phyloP scores from a whole-genome alignment of 1,140 invertebrate genomes.

The Panagrolaimus sp. region DNA sequence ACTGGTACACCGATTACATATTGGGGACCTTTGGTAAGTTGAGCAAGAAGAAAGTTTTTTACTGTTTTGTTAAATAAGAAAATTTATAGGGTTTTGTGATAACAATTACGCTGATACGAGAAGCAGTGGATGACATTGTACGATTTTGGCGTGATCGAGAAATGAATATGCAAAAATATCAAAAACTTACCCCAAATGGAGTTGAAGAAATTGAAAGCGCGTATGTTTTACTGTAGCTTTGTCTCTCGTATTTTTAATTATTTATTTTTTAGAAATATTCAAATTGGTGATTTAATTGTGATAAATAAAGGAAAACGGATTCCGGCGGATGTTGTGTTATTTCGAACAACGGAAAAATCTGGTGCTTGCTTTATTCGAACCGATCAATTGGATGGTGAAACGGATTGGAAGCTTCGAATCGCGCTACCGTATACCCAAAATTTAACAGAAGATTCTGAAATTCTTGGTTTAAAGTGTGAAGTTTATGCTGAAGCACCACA shows the following conservation, averaged over 20 bases:
- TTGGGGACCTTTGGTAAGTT: constrained; percentile 78
- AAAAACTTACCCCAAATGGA: constrained; percentile 65
- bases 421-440: constrained; percentile 86
- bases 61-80: constrained; percentile 14
- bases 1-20: constrained; percentile 33
- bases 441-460: constrained; percentile 72
- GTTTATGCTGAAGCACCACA: constrained; percentile 95
- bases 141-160: constrained; percentile 84
- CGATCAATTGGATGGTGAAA: constrained; percentile 97
- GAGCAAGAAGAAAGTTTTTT: constrained; percentile 51
- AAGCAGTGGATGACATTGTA: constrained; percentile 90
- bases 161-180: constrained; percentile 80
- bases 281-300: constrained; percentile 57
- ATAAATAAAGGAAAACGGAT: constrained; percentile 74
- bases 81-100: constrained; percentile 78
- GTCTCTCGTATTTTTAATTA: constrained; percentile 13
- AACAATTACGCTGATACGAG: constrained; percentile 85
- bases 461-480: constrained; percentile 79
- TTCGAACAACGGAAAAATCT: constrained; percentile 85
- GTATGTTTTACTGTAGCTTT: constrained; percentile 59
- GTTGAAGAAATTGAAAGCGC: constrained; percentile 64
- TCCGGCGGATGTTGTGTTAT: constrained; percentile 90
- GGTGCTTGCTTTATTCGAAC: constrained; percentile 94
- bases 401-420: constrained; percentile 94
- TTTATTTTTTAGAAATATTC: constrained; percentile 47